Evolutionary conservation across 2,113 vertebrate species (phyloP), one percentile per base, ranked within the genome.

Genomic region (Ciconia maguari): DNA sequence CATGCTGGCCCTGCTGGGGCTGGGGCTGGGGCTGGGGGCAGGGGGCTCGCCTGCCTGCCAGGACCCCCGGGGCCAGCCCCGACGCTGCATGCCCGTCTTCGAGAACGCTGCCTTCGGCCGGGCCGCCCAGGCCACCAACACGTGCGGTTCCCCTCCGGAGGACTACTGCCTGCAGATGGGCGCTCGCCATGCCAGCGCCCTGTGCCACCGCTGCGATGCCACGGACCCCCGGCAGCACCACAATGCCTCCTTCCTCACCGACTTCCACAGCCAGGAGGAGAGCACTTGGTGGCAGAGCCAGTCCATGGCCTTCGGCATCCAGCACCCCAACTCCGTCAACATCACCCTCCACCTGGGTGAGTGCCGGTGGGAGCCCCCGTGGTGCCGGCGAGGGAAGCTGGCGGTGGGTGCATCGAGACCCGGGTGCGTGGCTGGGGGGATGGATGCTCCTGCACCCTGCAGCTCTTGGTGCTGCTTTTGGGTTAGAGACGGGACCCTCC

Each of bases 251-350:
- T 97, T 98, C 93, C 99, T 99, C 97, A 99, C 98, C 7, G 99
- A 99, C 97, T 99, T 99, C 98, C 98, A 99, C 97, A 98, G 97
- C 86, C 98, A 98, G 24, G 99, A 99, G 71, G 99, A 99, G 87
- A 98, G 98, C 89, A 99, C 99, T n/a, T 99, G 99, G 99, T 99
- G 99, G 99, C 99, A 99, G 97, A 99, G 99, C 97, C 99, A 99
- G 96, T 99, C 99, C 94, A 99, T 99, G 99, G 99, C 98, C 80
- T 99, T 98, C 0, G 98, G 99, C 11, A 96, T 99, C 89, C 99
- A 99, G 98, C 80, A 99, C 94, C 99, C 99, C 65, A 98, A 97
- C 93, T 99, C 99, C 0, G 98, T 99, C 97, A 99, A 99, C 98
- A 96, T 99, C 95, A 99, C 98, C 22, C 98, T 99, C 29, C 98